Conservation (phyloP, 2,888 invertebrate genomes). For the Drosophila infuscata region DNA sequence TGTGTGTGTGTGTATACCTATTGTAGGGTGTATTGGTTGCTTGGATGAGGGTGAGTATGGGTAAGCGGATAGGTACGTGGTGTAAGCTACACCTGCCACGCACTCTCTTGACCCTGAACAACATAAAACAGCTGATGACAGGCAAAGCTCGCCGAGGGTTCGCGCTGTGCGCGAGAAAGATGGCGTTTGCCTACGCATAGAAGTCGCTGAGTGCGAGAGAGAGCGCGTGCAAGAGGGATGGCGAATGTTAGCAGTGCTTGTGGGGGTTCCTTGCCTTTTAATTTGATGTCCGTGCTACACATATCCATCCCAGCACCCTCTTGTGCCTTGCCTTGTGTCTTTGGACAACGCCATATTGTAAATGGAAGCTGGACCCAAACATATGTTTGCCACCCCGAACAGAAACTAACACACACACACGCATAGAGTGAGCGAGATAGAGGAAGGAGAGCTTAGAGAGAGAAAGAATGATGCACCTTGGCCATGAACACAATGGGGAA, state of each 20-base stretch:
- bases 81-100: constrained; percentile 54
- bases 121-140: constrained; percentile 79
- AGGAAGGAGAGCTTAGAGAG: background rate
- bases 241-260: constrained; percentile 22
- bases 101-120: constrained; percentile 78
- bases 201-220: constrained; percentile 10
- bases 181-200: constrained; percentile 14
- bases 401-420: constrained; percentile 10
- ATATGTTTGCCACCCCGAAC: constrained; percentile 69
- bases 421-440: background rate
- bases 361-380: constrained; percentile 69
- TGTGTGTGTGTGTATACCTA: background rate
- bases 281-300: constrained; percentile 48
- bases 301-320: constrained; percentile 1
- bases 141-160: constrained; percentile 34
- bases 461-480: constrained; percentile 19
- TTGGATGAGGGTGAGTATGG: background rate
- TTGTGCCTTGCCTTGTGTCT: background rate
- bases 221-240: constrained; percentile 4
- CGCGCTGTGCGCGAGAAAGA: constrained; percentile 32
- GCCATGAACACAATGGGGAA: constrained; percentile 10
- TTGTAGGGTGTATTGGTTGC: constrained; percentile 5
- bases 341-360: constrained; percentile 66
- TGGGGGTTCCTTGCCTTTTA: constrained; percentile 34
- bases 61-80: constrained; percentile 27